Percentiles rank a stretch among this genome's conserved stretches.
Conservation (phyloP, 2,113 vertebrate species). For the Asarcornis scutulata region DNA sequence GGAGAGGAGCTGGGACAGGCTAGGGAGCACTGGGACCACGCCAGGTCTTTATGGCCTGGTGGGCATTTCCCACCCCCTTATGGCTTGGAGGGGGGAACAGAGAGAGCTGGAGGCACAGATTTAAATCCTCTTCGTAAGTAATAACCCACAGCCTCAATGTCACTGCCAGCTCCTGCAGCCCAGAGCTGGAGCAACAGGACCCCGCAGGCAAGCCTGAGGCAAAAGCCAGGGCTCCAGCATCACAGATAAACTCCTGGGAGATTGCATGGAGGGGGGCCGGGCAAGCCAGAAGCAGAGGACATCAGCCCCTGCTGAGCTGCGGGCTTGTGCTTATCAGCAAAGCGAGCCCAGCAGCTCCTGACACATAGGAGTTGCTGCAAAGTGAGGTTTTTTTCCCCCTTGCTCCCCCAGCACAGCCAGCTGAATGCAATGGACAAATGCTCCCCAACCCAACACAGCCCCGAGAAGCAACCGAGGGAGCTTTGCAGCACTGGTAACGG, state of each 20-base stretch:
- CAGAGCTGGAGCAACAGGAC: background rate
- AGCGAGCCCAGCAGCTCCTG: background rate
- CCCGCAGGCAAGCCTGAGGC: background rate
- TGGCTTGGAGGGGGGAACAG: background rate
- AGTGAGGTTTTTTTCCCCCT: background rate
- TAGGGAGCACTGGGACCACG: background rate
- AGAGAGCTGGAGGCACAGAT: background rate
- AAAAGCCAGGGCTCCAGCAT: background rate
- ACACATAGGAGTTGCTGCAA: background rate
- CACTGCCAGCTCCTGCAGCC: background rate
- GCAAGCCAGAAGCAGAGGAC: background rate
- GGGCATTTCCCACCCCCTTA: background rate
- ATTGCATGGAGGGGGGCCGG: background rate
- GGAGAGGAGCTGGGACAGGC: background rate
- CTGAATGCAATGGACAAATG: background rate
- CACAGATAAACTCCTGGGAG: background rate
- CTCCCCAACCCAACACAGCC: background rate
- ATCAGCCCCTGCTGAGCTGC: background rate
- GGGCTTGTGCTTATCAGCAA: background rate
- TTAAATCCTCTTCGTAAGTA: background rate
- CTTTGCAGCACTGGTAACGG: conserved; percentile 2
- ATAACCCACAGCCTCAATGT: background rate
- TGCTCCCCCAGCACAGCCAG: background rate
- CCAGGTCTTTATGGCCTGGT: background rate
- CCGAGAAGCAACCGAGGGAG: background rate